Conservation (phyloP, 2,797 vertebrate genomes). For the Peromyscus nudipes region DNA sequence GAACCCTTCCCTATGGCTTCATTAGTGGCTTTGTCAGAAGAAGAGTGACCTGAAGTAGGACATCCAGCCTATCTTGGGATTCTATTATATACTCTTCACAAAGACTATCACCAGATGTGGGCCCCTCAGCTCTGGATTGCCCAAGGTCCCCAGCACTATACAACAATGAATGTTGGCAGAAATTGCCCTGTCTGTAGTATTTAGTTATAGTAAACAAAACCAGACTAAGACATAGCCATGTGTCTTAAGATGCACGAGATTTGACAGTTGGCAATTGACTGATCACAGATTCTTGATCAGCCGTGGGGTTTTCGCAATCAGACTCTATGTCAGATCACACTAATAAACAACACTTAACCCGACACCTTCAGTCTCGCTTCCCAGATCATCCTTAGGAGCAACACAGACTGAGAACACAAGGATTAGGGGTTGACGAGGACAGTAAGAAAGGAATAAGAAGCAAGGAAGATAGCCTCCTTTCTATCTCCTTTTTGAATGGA, state of each 20-base stretch:
- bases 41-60: neutral
- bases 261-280: neutral
- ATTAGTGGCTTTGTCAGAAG: neutral
- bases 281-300: neutral
- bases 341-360: neutral
- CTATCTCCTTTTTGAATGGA: neutral
- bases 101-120: neutral
- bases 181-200: neutral
- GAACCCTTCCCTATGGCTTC: neutral
- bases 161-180: neutral
- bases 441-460: neutral
- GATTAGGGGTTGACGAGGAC: neutral
- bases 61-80: neutral
- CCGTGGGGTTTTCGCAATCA: neutral
- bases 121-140: neutral
- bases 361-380: neutral
- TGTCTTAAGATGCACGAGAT: neutral
- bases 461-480: neutral
- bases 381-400: neutral
- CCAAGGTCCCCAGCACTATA: neutral
- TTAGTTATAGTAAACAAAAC: neutral
- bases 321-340: neutral
- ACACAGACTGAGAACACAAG: neutral
- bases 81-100: neutral
- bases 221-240: neutral